Base-by-base conservation (phyloP, 2,113 vertebrate species). In the Benitochromis conjunctus region DNA sequence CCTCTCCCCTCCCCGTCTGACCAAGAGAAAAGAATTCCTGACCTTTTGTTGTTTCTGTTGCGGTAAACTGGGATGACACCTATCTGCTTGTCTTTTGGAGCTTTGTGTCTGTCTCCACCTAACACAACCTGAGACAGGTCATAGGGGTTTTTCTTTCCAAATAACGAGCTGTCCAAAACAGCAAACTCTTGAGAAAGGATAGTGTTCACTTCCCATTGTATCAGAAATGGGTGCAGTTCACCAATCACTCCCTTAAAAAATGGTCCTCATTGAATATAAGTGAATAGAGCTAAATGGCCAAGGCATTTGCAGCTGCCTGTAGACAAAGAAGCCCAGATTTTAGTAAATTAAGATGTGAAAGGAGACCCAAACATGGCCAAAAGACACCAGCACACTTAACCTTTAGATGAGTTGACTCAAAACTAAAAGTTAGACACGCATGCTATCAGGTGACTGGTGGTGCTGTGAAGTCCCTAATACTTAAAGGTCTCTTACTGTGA, bases 41-140 rank as follows among this genome's bases (percentile, higher is more conserved):
- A 86, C 90, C 91, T 92, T 92, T 91, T 89, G 90, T 95, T 92
- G 90, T 91, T 86, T 90, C 74, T 86, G 86, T 92, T 84, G 86
- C 62, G 77, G 74, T 55, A 88, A 87, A 54, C 26, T 18, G 36
- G 43, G 69, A 82, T 55, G 74, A 58, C 53, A 4, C 54, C 19
- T 62, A 58, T 53, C 51, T n/a, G 43, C 21, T 13, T 21, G 81
- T 69, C 69, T 71, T 81, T 54, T 38, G 43, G 14, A 12, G 5
- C 43, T 21, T 19, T 31, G 43, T 16, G 8, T 69, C 41, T 60
- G 56, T 81, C 51, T 78, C 43, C 18, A 6, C 36, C 36, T 12
- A 80, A 66, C 56, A 24, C 41, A 48, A 58, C 58, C 16, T 7
- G 64, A 48, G 13, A 29, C 24, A 1, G 7, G 24, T 74, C 69